These are phyloP conservation scores for Drosophila kanekoi DNA, from an alignment of 2,888 invertebrate genomes.

Conservation along the genomic window DNA sequence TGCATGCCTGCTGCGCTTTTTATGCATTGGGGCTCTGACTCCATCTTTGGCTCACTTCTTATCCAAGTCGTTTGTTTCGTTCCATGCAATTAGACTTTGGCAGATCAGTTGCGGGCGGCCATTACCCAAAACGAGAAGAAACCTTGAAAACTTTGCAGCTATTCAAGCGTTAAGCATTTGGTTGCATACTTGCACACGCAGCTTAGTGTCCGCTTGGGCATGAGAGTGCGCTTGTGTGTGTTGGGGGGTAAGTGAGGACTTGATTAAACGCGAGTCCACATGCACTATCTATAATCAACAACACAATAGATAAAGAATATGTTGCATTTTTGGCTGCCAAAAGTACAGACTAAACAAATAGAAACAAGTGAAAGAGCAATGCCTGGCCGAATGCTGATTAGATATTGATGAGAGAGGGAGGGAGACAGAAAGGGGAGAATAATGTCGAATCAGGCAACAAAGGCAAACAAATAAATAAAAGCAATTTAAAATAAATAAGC, in stretches of 20 bases:
- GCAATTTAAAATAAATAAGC: neutral
- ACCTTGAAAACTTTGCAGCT: slow-evolving; percentile 59
- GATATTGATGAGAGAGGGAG: neutral
- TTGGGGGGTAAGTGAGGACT: slow-evolving; percentile 42
- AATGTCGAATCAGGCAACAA: neutral
- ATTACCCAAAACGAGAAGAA: slow-evolving; percentile 48
- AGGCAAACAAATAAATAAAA: neutral
- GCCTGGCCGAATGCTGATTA: slow-evolving; percentile 7
- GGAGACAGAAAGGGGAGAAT: neutral
- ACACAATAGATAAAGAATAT: slow-evolving; percentile 20
- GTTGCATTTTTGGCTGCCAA: slow-evolving; percentile 13
- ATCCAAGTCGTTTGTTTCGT: slow-evolving; percentile 81
- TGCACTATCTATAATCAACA: slow-evolving; percentile 48
- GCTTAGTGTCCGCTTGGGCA: slow-evolving; percentile 4
- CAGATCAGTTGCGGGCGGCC: slow-evolving; percentile 63
- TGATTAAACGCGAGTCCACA: slow-evolving; percentile 62
- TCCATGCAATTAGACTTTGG: slow-evolving; percentile 80
- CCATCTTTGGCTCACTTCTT: slow-evolving; percentile 38
- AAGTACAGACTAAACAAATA: too few species aligned
- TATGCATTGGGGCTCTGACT: slow-evolving; percentile 29
- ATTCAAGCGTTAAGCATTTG: slow-evolving; percentile 58
- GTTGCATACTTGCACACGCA: slow-evolving; percentile 44
- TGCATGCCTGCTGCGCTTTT: slow-evolving; percentile 45
- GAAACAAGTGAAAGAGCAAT: too few species aligned
- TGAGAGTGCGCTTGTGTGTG: neutral